phyloP scores from a whole-genome alignment of 35 echinoderm and acorn worm species.

The Chiridota heheva region DNA sequence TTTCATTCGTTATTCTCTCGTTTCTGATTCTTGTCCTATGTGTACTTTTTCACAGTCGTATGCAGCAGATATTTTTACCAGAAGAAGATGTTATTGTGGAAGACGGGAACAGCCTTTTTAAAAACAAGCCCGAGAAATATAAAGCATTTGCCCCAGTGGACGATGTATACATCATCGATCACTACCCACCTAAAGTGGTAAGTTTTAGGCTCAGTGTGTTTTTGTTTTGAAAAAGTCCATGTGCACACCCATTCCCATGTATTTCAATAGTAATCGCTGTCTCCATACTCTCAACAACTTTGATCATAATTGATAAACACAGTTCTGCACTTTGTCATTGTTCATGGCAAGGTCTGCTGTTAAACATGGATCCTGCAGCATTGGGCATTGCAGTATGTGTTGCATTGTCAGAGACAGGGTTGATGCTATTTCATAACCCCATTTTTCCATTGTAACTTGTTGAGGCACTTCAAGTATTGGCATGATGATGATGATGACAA shows the following conservation, averaged over 20 bases:
- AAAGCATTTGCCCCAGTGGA: constrained; percentile 77
- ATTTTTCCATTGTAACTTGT: too few species aligned
- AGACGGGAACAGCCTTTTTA: background rate
- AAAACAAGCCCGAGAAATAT: constrained; percentile 68
- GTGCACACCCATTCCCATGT: too few species aligned
- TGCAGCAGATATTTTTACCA: background rate
- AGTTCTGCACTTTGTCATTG: too few species aligned
- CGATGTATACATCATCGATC: constrained; percentile 76
- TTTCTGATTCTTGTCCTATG: too few species aligned
- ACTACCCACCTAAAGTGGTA: constrained; percentile 75
- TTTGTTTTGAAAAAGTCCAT: background rate
- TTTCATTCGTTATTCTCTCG: too few species aligned
- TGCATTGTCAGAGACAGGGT: too few species aligned
- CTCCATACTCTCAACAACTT: background rate
- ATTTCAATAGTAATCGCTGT: background rate
- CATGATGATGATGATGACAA: background rate
- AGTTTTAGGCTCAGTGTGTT: background rate
- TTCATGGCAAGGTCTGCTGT: too few species aligned
- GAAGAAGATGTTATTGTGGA: background rate
- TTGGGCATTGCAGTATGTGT: too few species aligned
- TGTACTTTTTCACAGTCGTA: background rate
- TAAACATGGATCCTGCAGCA: too few species aligned
- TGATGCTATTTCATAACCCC: too few species aligned
- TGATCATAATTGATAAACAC: too few species aligned
- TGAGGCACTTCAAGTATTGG: too few species aligned